Evolutionary conservation across 1,140 invertebrate genomes (phyloP), one percentile per base, ranked within the genome.

Genomic region (Trichogramma pretiosum): DNA sequence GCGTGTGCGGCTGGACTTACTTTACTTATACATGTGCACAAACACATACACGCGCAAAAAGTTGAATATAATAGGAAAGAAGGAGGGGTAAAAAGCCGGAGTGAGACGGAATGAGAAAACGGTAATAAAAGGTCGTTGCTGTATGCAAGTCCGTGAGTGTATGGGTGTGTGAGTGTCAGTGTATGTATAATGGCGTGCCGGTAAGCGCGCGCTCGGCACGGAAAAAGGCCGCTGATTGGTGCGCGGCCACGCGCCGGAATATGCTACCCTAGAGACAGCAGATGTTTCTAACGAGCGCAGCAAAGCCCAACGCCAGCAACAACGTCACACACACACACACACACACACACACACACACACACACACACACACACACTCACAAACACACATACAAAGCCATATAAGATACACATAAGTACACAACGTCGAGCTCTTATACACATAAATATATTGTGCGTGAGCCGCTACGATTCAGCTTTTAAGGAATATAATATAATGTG

Each of bases 221-320:
- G n/a, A n/a, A 55, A 53, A 58, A 42, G 52, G 32, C 48, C n/a
- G n/a, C 55, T 53, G 59, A 63, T 65, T 63, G 57, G 60, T 54
- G 58, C 49, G 46, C 37, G 47, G 61, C 64, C 60, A 64, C 65
- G 64, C 59, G 64, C 57, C 62, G 52, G 49, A 60, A 61, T 59
- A 46, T n/a, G 58, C 59, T 58, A 61, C 58, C 60, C 60, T 57
- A 57, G 58, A 64, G 56, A 57, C 56, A 63, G 62, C 68, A 71
- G 67, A 70, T 70, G 68, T 68, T 70, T 52, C 56, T 53, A 66
- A 64, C 57, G 62, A 66, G 58, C 61, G 39, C 47, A 32, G 39
- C 33, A 52, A 45, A n/a, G 18, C 41, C 39, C 40, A 26, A n/a
- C 26, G 40, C 3, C n/a, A 8, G 28, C 22, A 30, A 18, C 35